phyloP scores from a whole-genome alignment of 1,140 invertebrate species.

The Drosophila baimaii region DNA sequence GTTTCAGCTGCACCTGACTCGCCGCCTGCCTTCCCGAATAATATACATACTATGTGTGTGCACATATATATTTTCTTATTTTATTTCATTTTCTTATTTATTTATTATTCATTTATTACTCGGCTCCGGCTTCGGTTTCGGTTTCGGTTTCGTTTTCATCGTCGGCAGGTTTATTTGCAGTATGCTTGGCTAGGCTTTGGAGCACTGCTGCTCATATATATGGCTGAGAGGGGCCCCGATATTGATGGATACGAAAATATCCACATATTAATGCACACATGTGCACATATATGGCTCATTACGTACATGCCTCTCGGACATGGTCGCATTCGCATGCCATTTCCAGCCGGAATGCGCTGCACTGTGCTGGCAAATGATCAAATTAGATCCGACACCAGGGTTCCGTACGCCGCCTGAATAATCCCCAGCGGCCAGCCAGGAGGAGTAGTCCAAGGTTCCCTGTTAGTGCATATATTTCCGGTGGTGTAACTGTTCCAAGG shows the following conservation, averaged over 20 bases:
- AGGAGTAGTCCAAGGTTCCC: not conserved
- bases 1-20: slow-evolving; percentile 21
- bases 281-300: slow-evolving; percentile 36
- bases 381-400: slow-evolving; percentile 20
- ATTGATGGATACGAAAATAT: slow-evolving; percentile 25
- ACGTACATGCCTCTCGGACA: slow-evolving; percentile 38
- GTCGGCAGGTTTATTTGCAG: slow-evolving; percentile 27
- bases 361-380: not conserved
- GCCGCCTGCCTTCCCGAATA: not conserved
- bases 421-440: not conserved
- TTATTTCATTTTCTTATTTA: not conserved
- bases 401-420: slow-evolving; percentile 16
- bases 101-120: slow-evolving; percentile 13
- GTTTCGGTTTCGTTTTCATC: slow-evolving; percentile 45
- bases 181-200: slow-evolving; percentile 38
- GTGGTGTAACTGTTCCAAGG: slow-evolving; percentile 6
- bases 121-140: slow-evolving; percentile 1
- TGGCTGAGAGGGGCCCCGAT: slow-evolving; percentile 8
- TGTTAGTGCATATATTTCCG: not conserved
- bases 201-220: slow-evolving; percentile 21
- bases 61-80: not conserved
- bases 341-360: slow-evolving; percentile 12
- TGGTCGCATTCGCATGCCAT: slow-evolving; percentile 48
- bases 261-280: slow-evolving; percentile 8
- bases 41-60: not conserved